A percentile compares a stretch with the other conserved stretches of the same genome.
Evolutionary conservation across 1,140 invertebrate genomes (phyloP).

Genomic region (Brachionus manjavacas): DNA sequence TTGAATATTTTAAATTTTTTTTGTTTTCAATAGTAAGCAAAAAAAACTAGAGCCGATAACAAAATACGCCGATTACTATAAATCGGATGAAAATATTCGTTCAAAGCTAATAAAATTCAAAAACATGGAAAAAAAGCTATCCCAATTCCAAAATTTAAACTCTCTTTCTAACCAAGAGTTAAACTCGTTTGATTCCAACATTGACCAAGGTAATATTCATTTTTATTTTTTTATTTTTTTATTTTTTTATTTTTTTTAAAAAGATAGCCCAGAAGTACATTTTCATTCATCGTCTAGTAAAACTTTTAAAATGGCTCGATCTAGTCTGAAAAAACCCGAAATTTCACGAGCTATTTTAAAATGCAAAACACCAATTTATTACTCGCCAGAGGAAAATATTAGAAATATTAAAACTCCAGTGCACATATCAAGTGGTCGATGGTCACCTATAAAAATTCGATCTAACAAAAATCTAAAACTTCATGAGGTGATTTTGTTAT

Average conservation of each 20-base stretch:
- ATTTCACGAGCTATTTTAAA: neutral
- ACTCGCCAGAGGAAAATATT: constrained; percentile 17
- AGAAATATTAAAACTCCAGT: neutral
- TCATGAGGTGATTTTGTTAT: neutral
- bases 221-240: neutral
- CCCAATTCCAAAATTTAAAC: neutral
- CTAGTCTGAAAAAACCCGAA: neutral
- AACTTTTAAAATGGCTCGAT: neutral
- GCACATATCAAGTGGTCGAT: neutral
- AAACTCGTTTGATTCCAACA: neutral
- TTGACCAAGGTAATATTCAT: neutral
- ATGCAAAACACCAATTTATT: constrained; percentile 19
- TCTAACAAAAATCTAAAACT: neutral
- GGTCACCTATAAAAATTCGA: constrained; percentile 19
- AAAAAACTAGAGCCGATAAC: neutral
- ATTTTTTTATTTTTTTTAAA: neutral
- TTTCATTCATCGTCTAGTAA: neutral
- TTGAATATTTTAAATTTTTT: neutral
- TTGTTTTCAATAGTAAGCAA: neutral
- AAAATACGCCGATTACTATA: neutral
- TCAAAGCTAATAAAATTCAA: neutral
- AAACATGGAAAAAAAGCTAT: neutral
- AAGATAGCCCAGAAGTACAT: neutral
- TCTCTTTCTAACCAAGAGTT: neutral
- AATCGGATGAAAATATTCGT: constrained; percentile 26